phyloP scores from a whole-genome alignment of 2,113 vertebrate species.

The Bubo bubo region DNA sequence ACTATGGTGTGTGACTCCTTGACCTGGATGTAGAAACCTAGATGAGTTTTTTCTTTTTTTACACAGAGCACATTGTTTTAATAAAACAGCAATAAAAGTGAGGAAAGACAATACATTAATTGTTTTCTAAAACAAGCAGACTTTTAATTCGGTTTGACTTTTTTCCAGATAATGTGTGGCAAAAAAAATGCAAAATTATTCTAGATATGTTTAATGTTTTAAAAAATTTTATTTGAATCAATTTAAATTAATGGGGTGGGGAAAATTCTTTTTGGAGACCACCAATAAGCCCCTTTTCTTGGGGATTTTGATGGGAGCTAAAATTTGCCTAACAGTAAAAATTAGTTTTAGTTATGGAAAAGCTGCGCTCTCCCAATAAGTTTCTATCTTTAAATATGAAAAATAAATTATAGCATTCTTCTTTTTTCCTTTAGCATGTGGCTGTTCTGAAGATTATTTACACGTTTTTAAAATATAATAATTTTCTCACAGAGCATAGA shows the following conservation, averaged over 20 bases:
- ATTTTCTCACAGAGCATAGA: background rate
- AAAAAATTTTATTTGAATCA: background rate
- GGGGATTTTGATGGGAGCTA: background rate
- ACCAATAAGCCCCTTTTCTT: rapidly evolving
- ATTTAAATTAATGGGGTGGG: background rate
- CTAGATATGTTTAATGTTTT: background rate
- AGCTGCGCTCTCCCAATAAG: background rate
- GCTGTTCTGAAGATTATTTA: background rate
- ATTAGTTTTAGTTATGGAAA: background rate
- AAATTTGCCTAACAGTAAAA: background rate
- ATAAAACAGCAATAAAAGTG: background rate
- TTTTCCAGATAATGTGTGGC: background rate
- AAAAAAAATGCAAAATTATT: background rate
- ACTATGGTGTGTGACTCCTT: rapidly evolving
- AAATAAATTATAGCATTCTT: background rate
- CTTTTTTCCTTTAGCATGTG: background rate
- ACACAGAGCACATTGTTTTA: background rate
- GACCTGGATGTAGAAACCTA: background rate
- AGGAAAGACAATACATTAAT: background rate
- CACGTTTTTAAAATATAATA: background rate
- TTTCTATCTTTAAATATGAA: background rate
- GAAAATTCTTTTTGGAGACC: background rate
- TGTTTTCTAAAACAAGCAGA: background rate
- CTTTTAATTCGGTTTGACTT: background rate
- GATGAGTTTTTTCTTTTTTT: background rate